Conservation (phyloP, 2,888 invertebrate genomes). For the Allolobophora icterica region DNA sequence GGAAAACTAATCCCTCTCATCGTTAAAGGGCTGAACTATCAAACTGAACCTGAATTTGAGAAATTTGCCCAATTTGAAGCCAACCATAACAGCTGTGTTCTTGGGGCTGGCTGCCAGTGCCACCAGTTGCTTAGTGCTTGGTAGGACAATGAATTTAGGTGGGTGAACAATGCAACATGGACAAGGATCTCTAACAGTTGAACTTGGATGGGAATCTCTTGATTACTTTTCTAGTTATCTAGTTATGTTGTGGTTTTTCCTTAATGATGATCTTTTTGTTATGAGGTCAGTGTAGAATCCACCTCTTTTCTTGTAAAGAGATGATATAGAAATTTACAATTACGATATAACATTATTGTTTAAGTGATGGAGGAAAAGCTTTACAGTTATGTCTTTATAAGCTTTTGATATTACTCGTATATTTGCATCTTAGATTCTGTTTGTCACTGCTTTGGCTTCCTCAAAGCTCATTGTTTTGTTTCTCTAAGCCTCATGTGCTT, state of each 20-base stretch:
- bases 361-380: not conserved
- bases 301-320: too few species aligned
- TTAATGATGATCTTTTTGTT: too few species aligned
- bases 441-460: not conserved
- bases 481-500: not conserved
- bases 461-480: not conserved
- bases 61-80: not conserved
- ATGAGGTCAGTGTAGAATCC: too few species aligned
- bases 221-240: too few species aligned
- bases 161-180: too few species aligned
- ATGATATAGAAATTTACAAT: too few species aligned
- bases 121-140: not conserved
- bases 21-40: too few species aligned
- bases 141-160: too few species aligned
- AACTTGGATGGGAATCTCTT: too few species aligned
- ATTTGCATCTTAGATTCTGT: not conserved
- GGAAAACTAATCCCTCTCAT: too few species aligned
- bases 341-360: not conserved
- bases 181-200: too few species aligned
- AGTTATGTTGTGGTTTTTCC: too few species aligned
- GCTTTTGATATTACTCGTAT: not conserved
- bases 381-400: not conserved
- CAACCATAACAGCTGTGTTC: not conserved
- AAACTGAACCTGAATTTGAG: not conserved
- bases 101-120: not conserved